phyloP scores from a whole-genome alignment of 2,888 invertebrate genomes.

The Drosophila villosipedis region DNA sequence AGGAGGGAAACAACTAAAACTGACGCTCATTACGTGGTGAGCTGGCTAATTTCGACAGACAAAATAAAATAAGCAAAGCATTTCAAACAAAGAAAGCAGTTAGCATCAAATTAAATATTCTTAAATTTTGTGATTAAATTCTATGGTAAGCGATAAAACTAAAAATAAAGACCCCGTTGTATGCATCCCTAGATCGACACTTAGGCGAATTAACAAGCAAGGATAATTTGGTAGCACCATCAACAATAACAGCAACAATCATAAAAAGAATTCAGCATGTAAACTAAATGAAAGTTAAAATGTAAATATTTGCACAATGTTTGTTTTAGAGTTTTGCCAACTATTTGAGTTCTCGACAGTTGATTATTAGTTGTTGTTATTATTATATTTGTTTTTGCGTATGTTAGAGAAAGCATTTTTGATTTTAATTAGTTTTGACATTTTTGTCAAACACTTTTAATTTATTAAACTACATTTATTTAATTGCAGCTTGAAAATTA shows the following conservation, averaged over 20 bases:
- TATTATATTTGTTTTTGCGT: constrained; percentile 9
- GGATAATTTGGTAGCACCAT: constrained; percentile 36
- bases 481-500: neutral
- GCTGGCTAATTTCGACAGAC: constrained; percentile 18
- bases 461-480: constrained; percentile 33
- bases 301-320: constrained; percentile 69
- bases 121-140: neutral
- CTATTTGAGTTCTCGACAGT: constrained; percentile 50
- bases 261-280: constrained; percentile 28
- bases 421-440: constrained; percentile 29
- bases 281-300: constrained; percentile 61
- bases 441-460: constrained; percentile 22
- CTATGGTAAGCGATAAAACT: neutral
- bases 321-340: constrained; percentile 57
- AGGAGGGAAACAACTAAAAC: constrained; percentile 1
- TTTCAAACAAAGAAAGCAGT: neutral
- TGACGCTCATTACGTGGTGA: constrained; percentile 42
- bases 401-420: constrained; percentile 7
- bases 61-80: neutral
- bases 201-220: constrained; percentile 17
- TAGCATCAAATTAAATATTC: neutral
- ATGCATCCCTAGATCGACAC: neutral
- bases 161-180: neutral
- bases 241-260: constrained; percentile 27
- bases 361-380: constrained; percentile 49